phyloP scores from a whole-genome alignment of 2,888 invertebrate genomes.

The Machimus atricapillus region DNA sequence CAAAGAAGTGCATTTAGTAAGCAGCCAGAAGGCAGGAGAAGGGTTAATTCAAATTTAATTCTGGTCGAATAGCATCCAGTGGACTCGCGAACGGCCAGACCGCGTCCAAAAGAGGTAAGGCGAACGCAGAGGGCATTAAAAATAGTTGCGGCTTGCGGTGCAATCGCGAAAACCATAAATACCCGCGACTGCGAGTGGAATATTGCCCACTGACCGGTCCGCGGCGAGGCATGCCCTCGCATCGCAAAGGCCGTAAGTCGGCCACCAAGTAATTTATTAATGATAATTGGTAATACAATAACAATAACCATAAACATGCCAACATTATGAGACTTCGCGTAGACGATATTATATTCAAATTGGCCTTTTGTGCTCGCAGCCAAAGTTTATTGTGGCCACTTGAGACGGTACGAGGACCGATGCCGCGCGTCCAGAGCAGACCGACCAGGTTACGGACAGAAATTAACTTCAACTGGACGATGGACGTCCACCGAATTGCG shows the following conservation, averaged over 20 bases:
- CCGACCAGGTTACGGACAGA: background rate
- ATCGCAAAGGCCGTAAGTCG: background rate
- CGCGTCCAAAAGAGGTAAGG: background rate
- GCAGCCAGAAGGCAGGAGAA: background rate
- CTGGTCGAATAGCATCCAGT: background rate
- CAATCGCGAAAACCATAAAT: constrained; percentile 16
- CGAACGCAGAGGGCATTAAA: background rate
- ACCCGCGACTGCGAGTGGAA: background rate
- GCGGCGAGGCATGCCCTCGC: background rate
- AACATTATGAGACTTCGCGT: constrained; percentile 34
- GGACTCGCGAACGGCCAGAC: background rate
- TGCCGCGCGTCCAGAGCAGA: background rate
- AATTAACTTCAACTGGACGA: constrained; percentile 4
- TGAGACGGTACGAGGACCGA: constrained; percentile 32
- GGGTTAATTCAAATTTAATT: constrained; percentile 27
- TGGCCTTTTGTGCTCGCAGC: constrained; percentile 35
- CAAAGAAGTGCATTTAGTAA: constrained; percentile 16
- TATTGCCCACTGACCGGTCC: constrained; percentile 19
- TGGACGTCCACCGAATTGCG: constrained; percentile 16
- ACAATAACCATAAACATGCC: constrained; percentile 37
- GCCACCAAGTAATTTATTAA: constrained; percentile 38
- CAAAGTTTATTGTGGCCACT: constrained; percentile 30
- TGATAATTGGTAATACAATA: constrained; percentile 41
- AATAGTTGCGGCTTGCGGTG: background rate
- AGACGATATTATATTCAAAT: constrained; percentile 40